Evolutionary conservation across 2,113 vertebrate genomes (phyloP), one percentile per base, ranked within the genome.

Genomic region (Laterallus jamaicensis): DNA sequence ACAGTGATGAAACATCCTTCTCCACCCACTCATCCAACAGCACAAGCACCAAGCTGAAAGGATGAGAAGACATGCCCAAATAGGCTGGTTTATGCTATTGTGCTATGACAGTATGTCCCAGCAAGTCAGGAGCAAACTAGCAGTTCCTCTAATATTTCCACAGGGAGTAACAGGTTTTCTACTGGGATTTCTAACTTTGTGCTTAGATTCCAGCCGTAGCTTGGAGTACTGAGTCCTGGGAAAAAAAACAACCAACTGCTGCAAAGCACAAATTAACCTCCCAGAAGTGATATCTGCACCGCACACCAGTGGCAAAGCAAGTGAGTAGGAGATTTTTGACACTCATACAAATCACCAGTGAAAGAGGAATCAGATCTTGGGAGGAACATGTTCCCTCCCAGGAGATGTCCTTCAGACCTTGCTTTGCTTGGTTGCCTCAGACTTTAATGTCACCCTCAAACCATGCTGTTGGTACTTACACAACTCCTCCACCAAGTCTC

Each of bases 1-100:
- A 1, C 66, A 58, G 6, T 0, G 19, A 56, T 0, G 2, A 35
- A 44, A 19, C 3, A 6, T 7, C 35, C 66, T 66, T 22, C 73
- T 42, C 40, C 56, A 31, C 22, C 16, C 79, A 50, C 44, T 28
- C n/a, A 66, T 7, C 49, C 40, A 37, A 26, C 2, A 7, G 18
- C 28, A 40, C 0, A 0, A 71, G 28, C 11, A n/a, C 12, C 25
- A 21, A 20, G 52, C 37, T 26, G 22, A 49, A 44, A 15, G 35
- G 15, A 37, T 29, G 54, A 85, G 19, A 21, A 58, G 15, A 18
- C 29, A 24, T 0, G 1, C 7, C 12, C 68, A 39, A 26, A 56
- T 0, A 16, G 4, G 19, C 31, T 67, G 35, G 0, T 59, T 44
- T 6, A 15, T 54, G 77, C 17, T 11, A n/a, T 21, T 3, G 21